Base-by-base conservation (phyloP, 2,797 vertebrate genomes). In the Takifugu ocellatus region DNA sequence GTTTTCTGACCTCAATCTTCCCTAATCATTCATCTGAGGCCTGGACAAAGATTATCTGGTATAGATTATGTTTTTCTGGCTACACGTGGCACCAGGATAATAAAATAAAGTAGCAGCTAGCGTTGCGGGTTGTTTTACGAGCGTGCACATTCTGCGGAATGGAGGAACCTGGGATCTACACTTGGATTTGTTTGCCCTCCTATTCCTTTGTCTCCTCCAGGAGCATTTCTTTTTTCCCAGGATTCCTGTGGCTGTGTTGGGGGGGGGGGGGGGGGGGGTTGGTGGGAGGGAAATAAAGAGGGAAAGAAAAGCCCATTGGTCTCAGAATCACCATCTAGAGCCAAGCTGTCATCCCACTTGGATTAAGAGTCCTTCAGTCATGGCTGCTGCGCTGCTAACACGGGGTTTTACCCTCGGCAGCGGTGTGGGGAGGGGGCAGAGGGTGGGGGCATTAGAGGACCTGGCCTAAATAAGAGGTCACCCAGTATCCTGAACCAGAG, bases 1-100 rank as follows among this genome's bases (percentile, higher is more conserved):
- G 75, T 82, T 89, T 89, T 85, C 78, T 91, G 90, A 92, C 91
- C 91, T 88, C 77, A 92, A 92, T 92, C 88, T 88, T 81, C 50
- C 72, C 71, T 87, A 89, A 90, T 87, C 84, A 85, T 89, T 88
- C 70, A 54, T 87, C 69, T 45, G 72, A 83, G 81, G 81, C 84
- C 67, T n/a, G 68, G 67, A 75, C 62, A 77, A 84, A 88, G 88
- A 91, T 92, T 87, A 91, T 80, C 70, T 62, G 66, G 54, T 56
- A 67, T 78, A 89, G 84, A 89, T 91, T 85, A 88, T 85, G 77
- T 75, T 88, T 87, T 87, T 72, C 75, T 68, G 70, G 77, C 71
- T 80, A 75, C 78, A 71, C 48, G 59, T 73, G 64, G 62, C 68
- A 64, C 43, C 43, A 43, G 53, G 59, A 74, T 61, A 70, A 76